These are phyloP conservation scores for Bemisia tabaci DNA, from an alignment of 1,140 invertebrate species.

Conservation along the genomic window DNA sequence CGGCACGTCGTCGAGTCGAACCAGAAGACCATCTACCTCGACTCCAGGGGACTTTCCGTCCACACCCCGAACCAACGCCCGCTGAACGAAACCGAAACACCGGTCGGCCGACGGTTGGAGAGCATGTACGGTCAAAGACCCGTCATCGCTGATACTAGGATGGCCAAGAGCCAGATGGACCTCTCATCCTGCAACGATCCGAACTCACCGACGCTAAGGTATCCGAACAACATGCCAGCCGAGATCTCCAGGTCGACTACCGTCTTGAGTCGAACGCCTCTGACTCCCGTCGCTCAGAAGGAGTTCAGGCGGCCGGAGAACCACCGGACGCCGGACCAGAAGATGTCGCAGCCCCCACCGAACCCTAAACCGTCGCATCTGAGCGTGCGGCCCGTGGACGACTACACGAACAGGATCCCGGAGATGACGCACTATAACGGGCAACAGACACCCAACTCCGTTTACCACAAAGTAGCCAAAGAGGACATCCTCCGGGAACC, in stretches of 20 bases:
- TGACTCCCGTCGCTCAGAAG: background rate
- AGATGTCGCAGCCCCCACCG: background rate
- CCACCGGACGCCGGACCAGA: background rate
- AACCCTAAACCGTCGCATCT: background rate
- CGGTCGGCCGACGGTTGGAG: constrained; percentile 1
- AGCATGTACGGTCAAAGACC: background rate
- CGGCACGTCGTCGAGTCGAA: background rate
- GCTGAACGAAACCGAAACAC: constrained; percentile 1
- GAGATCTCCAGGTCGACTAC: background rate
- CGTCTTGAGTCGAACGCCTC: background rate
- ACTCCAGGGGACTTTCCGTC: background rate
- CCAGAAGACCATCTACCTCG: background rate
- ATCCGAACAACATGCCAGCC: background rate
- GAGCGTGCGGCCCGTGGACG: background rate
- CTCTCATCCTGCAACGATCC: background rate
- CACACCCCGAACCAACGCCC: background rate
- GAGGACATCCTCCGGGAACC: background rate
- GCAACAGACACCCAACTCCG: background rate
- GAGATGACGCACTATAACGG: background rate
- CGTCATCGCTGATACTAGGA: background rate
- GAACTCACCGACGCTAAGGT: background rate
- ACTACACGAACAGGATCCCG: background rate
- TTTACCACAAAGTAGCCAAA: background rate
- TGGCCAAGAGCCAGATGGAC: background rate
- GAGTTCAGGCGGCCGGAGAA: background rate